Percentiles rank a stretch among this genome's conserved stretches.
Conservation (phyloP, 37 sponge, comb jelly and placozoan genomes). For the Aphrocallistes beatrix region DNA sequence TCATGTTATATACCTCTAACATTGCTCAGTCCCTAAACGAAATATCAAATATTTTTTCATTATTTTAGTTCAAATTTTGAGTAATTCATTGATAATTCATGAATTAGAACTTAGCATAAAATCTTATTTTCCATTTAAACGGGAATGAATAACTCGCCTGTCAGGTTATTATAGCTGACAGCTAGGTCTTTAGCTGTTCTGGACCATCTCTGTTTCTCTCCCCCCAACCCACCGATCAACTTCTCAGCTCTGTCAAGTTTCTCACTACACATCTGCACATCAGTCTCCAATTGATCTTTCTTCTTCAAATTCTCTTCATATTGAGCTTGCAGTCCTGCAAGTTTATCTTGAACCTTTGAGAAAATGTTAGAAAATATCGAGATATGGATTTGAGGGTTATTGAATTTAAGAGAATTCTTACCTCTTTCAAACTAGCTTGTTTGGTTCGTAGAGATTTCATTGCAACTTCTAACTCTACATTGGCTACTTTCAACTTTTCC, state of each 20-base stretch:
- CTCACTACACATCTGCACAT: conserved; percentile 80
- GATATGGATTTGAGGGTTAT: neutral
- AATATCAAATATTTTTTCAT: no score
- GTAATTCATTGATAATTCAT: neutral
- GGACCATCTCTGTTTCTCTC: conserved; percentile 85
- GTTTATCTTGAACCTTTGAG: conserved; percentile 59
- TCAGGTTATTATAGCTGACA: conserved; percentile 58
- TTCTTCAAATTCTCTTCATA: conserved; percentile 82
- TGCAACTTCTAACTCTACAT: conserved; percentile 74
- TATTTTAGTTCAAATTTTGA: no score
- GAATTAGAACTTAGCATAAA: neutral
- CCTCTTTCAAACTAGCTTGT: conserved; percentile 57
- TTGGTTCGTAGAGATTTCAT: conserved; percentile 78
- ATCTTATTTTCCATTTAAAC: neutral
- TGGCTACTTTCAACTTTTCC: conserved; percentile 68
- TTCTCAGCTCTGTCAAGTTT: conserved; percentile 88
- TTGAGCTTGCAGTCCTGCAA: conserved; percentile 61
- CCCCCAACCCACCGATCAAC: conserved; percentile 95
- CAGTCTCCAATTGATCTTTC: conserved; percentile 73
- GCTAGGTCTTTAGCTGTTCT: conserved; percentile 65
- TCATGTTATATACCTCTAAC: no score
- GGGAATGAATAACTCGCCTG: no score
- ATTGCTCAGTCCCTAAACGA: neutral
- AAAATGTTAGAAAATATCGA: neutral
- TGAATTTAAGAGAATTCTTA: neutral